Evolutionary conservation across 2,113 vertebrate species (phyloP).

Genomic region (Grammatotria lemairii): DNA sequence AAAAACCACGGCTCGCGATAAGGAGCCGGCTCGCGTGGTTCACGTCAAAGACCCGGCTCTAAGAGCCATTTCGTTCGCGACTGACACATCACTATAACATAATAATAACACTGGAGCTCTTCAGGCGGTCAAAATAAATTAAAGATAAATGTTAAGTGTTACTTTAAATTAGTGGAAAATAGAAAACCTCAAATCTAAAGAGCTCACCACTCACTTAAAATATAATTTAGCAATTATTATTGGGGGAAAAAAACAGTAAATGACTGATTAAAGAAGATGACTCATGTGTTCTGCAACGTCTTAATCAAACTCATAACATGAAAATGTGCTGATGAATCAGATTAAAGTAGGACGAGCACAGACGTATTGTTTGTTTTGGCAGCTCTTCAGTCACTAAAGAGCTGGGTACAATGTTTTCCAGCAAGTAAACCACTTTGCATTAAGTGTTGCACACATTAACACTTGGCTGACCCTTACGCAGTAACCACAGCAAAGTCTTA

Average conservation of each 20-base stretch:
- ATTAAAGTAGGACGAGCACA: background rate
- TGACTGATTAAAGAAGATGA: background rate
- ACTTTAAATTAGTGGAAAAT: background rate
- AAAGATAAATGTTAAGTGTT: background rate
- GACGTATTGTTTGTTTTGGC: background rate
- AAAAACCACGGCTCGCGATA: rapidly evolving
- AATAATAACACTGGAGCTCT: background rate
- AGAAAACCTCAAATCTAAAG: background rate
- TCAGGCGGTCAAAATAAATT: background rate
- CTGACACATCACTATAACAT: background rate
- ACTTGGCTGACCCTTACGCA: background rate
- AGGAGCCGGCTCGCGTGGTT: background rate
- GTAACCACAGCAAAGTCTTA: background rate
- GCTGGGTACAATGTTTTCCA: background rate
- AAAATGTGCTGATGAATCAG: background rate
- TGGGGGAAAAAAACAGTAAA: background rate
- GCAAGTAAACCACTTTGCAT: background rate
- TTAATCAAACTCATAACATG: background rate
- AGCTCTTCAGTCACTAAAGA: background rate
- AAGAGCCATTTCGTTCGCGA: background rate
- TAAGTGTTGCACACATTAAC: background rate
- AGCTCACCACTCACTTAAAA: background rate
- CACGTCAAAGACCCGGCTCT: background rate
- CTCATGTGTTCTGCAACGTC: background rate
- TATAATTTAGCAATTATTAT: background rate